These are phyloP conservation scores for Acrobasis consociella DNA, from an alignment of 2,888 invertebrate species.

Conservation along the genomic window DNA sequence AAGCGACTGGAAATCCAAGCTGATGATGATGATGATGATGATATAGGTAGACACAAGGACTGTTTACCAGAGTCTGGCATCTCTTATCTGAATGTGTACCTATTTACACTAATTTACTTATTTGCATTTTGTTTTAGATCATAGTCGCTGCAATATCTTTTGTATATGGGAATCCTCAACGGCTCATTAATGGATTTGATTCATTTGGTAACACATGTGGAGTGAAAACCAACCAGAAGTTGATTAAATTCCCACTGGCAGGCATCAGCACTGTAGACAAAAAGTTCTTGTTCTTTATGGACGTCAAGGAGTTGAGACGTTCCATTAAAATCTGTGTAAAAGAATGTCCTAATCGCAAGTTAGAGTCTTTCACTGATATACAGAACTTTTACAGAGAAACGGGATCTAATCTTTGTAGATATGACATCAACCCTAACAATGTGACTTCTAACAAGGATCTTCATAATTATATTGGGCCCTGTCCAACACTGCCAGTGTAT, in stretches of 20 bases:
- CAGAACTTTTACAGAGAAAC: constrained; percentile 87
- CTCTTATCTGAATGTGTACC: background rate
- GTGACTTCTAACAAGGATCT: constrained; percentile 65
- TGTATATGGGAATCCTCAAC: constrained; percentile 92
- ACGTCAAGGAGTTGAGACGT: constrained; percentile 87
- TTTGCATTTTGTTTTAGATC: constrained; percentile 77
- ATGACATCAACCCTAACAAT: constrained; percentile 84
- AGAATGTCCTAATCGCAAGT: constrained; percentile 88
- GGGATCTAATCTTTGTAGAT: constrained; percentile 90
- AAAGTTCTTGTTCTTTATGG: constrained; percentile 92
- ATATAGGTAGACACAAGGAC: no score
- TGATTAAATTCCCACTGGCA: constrained; percentile 88
- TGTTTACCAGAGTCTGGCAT: no score
- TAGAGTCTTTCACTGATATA: constrained; percentile 86
- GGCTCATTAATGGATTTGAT: constrained; percentile 95
- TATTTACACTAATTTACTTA: background rate
- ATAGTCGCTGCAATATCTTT: constrained; percentile 93
- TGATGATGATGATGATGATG: no score
- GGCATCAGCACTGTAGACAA: constrained; percentile 91
- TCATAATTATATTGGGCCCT: constrained; percentile 85
- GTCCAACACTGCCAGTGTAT: constrained; percentile 90
- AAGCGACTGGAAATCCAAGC: no score
- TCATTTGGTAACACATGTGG: constrained; percentile 98
- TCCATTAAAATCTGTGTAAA: constrained; percentile 95
- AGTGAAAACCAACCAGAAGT: constrained; percentile 88